Percentiles rank a stretch among this genome's conserved stretches.
phyloP scores from a whole-genome alignment of 1,140 invertebrate species.

The Euwallacea similis region DNA sequence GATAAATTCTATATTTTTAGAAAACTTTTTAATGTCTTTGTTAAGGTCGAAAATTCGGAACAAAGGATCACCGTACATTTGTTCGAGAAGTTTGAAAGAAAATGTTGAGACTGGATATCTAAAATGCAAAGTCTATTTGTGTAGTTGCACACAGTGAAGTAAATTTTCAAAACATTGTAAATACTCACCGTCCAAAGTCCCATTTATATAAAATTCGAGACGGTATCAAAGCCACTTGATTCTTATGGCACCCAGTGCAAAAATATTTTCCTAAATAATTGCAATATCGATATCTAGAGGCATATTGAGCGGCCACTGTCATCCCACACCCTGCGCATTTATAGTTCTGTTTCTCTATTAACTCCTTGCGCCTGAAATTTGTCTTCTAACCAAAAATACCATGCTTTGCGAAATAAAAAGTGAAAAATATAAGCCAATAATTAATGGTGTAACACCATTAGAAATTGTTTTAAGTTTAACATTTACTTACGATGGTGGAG shows the following conservation, averaged over 20 bases:
- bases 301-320: slow-evolving; percentile 71
- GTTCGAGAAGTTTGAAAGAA: slow-evolving; percentile 74
- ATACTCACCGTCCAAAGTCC: slow-evolving; percentile 66
- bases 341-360: slow-evolving; percentile 78
- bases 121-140: slow-evolving; percentile 43
- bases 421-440: no score
- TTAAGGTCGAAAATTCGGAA: slow-evolving; percentile 77
- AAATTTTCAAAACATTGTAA: not conserved
- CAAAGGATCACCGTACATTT: slow-evolving; percentile 77
- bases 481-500: slow-evolving; percentile 64
- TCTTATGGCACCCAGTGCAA: slow-evolving; percentile 85
- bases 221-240: slow-evolving; percentile 75
- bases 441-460: no score
- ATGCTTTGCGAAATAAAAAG: no score
- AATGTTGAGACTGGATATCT: slow-evolving; percentile 82
- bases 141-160: not conserved
- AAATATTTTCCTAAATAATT: slow-evolving; percentile 86
- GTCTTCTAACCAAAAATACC: not conserved
- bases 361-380: slow-evolving; percentile 61
- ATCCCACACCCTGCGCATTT: slow-evolving; percentile 86
- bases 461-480: not conserved
- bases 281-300: slow-evolving; percentile 77
- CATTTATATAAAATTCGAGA: slow-evolving; percentile 75
- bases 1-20: slow-evolving; percentile 64
- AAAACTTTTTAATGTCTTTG: slow-evolving; percentile 65